Evolutionary conservation across 2,113 vertebrate genomes (phyloP), one percentile per base, ranked within the genome.

Genomic region (Pseudorhombus dupliciocellatus): DNA sequence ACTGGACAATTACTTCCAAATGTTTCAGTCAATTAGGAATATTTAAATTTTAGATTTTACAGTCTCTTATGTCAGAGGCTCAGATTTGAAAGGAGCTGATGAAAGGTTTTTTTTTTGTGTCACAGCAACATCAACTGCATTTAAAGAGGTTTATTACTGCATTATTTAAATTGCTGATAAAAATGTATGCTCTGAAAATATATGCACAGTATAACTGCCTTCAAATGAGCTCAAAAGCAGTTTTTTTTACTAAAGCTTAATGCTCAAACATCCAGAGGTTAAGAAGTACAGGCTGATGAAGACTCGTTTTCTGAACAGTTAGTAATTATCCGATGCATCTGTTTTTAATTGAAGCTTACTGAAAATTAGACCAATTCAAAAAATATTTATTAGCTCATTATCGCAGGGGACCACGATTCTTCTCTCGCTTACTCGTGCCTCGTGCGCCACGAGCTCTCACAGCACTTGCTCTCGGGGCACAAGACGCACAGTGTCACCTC

Each of bases 391-490:
- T 24, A 55, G 12, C 40, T 46, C 26, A 54, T 62, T 44, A 71
- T 69, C 74, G 15, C 5, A 48, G 30, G 28, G 7, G 25, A 40
- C 42, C 10, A 70, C 4, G n/a, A 1, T 68, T 63, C 24, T 46
- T 28, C 4, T 3, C 25, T 66, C 57, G 65, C 46, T 37, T 16
- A 54, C 55, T 62, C 31, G 44, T n/a, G 37, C 53, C 10, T 8
- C 20, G 46, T n/a, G 20, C 46, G 20, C 46, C 5, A 9, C 4
- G 24, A 52, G 26, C 52, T 14, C 54, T 64, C 65, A 60, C 28
- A 55, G 61, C 77, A 55, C 63, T 83, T 79, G 73, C 55, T 81
- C 63, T n/a, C 26, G 34, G 56, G 66, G 66, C 70, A 87, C 80
- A 84, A 84, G 70, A 75, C 62, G 16, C 42, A 18, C 42, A 7